Conservation (phyloP, 2,797 vertebrate species). For the Bovichtus diacanthus region DNA sequence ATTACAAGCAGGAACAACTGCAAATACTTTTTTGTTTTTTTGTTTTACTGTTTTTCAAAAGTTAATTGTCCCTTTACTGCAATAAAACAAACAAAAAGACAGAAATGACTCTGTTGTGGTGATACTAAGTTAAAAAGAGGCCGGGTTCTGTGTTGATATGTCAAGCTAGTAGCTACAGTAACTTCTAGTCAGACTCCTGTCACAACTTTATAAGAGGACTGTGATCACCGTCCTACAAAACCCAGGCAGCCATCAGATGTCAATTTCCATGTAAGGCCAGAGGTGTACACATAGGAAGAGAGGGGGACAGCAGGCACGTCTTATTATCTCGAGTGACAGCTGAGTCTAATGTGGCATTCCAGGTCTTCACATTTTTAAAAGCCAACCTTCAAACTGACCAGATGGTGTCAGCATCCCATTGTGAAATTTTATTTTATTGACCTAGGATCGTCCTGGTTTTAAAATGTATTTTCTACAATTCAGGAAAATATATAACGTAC, state of each 20-base stretch:
- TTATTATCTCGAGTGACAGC: constrained; percentile 42
- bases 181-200: not conserved
- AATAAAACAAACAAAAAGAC: not conserved
- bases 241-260: constrained; percentile 6
- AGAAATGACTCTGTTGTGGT: not conserved
- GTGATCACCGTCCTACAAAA: constrained; percentile 2
- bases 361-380: constrained; percentile 6
- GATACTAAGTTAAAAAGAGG: not conserved
- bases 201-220: not conserved
- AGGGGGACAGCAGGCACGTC: not conserved
- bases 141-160: constrained; percentile 7
- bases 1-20: constrained; percentile 12
- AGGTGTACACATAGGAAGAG: constrained; percentile 11
- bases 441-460: not conserved
- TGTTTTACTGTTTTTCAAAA: not conserved
- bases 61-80: not conserved
- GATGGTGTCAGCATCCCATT: constrained; percentile 46
- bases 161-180: not conserved
- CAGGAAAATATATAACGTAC: not conserved
- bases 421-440: not conserved
- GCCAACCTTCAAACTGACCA: constrained; percentile 16
- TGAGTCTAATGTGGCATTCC: constrained; percentile 45
- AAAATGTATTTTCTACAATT: constrained; percentile 5
- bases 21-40: not conserved
- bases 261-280: constrained; percentile 17